A percentile compares a stretch with the other conserved stretches of the same genome.
Conservation (phyloP, 2,888 invertebrate genomes). For the Labia minor region DNA sequence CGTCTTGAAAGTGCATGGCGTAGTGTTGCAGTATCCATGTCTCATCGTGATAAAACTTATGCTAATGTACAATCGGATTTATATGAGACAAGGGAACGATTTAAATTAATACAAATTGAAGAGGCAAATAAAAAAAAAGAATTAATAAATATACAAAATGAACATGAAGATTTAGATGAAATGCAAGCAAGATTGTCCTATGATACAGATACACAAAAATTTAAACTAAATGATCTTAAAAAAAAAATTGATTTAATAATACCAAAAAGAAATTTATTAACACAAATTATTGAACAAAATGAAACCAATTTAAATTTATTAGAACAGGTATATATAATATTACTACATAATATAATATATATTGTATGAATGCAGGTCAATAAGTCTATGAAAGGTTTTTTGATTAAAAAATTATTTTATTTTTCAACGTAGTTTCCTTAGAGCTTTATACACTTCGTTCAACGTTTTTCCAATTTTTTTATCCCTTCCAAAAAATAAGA, state of each 20-base stretch:
- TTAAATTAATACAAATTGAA: not conserved
- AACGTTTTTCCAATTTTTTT: too few species aligned
- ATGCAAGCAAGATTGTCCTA: not conserved
- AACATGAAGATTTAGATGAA: not conserved
- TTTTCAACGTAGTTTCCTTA: too few species aligned
- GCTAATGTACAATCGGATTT: conserved; percentile 47
- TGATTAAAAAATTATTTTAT: too few species aligned
- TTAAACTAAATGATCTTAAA: not conserved
- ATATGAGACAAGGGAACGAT: not conserved
- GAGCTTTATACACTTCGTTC: too few species aligned
- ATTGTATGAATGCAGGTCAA: too few species aligned
- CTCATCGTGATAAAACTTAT: conserved; percentile 54
- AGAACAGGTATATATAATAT: not conserved
- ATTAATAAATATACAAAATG: not conserved
- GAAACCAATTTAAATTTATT: conserved; percentile 16
- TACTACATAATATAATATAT: too few species aligned
- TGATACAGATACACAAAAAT: not conserved
- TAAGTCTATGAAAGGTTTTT: too few species aligned
- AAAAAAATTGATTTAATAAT: not conserved
- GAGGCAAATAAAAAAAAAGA: not conserved
- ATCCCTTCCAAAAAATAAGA: too few species aligned
- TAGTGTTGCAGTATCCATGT: conserved; percentile 57
- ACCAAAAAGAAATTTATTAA: not conserved
- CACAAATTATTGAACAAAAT: not conserved
- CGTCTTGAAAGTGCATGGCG: conserved; percentile 63